A percentile compares a stretch with the other conserved stretches of the same genome.
phyloP scores from a whole-genome alignment of 2,888 invertebrate species.

The Philaethria dido region DNA sequence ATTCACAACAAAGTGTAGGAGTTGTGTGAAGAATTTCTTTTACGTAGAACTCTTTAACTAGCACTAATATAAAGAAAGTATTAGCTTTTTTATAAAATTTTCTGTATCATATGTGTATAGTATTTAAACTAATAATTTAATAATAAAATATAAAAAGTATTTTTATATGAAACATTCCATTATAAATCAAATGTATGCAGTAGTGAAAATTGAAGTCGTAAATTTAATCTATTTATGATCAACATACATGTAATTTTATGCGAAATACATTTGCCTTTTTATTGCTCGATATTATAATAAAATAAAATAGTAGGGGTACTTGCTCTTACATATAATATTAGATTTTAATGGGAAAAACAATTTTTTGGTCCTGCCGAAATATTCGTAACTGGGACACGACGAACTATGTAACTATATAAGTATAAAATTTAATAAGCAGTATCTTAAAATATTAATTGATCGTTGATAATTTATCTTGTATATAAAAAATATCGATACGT shows the following conservation, averaged over 20 bases:
- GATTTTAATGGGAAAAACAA: not conserved
- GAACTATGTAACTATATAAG: not conserved
- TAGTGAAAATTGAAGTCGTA: not conserved
- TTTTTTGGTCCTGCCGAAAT: not conserved
- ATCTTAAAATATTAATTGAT: not conserved
- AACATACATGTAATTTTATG: not conserved
- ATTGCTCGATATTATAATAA: conserved; percentile 1
- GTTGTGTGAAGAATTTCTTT: not conserved
- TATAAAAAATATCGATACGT: not conserved
- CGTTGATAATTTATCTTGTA: not conserved
- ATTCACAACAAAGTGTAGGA: not conserved
- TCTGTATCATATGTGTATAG: too few relatives aligned
- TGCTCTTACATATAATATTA: not conserved
- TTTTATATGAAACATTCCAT: not conserved
- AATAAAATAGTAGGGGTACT: not conserved
- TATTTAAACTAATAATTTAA: too few relatives aligned
- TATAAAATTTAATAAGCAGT: too few relatives aligned
- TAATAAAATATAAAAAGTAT: not conserved
- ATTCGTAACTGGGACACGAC: not conserved
- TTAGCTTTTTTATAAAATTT: too few relatives aligned
- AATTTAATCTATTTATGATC: not conserved
- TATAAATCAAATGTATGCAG: not conserved
- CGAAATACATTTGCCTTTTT: conserved; percentile 4
- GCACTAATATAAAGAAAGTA: too few relatives aligned
- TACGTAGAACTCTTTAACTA: too few relatives aligned